These are phyloP conservation scores for Punctoribates punctum DNA, from an alignment of 2,888 invertebrate genomes.

Conservation along the genomic window DNA sequence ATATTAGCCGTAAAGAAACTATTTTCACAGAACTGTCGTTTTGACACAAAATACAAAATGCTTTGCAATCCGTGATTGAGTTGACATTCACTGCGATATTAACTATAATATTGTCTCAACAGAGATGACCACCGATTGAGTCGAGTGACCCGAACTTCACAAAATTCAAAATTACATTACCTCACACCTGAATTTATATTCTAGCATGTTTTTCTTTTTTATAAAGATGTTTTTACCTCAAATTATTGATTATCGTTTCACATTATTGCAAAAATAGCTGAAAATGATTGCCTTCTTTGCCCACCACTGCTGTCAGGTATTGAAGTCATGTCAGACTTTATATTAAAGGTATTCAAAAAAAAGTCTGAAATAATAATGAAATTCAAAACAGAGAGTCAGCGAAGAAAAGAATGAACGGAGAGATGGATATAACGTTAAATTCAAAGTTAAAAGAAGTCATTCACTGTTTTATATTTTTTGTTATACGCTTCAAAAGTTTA, in stretches of 20 bases:
- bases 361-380: neutral
- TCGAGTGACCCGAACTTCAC: too few relatives aligned
- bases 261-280: too few relatives aligned
- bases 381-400: neutral
- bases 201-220: too few relatives aligned
- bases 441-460: neutral
- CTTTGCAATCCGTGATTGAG: conserved; percentile 5
- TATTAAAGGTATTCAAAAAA: neutral
- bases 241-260: too few relatives aligned
- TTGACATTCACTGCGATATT: neutral
- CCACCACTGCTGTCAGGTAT: neutral
- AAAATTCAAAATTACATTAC: too few relatives aligned
- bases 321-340: neutral
- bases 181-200: too few relatives aligned
- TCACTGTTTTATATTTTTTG: neutral
- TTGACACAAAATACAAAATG: neutral
- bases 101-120: neutral
- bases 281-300: too few relatives aligned
- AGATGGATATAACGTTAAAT: neutral
- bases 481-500: neutral
- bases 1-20: conserved; percentile 15
- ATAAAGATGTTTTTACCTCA: too few relatives aligned
- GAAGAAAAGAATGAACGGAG: neutral
- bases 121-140: too few relatives aligned
- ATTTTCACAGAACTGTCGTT: conserved; percentile 3